phyloP scores from a whole-genome alignment of 2,113 vertebrate genomes.

The Oreochromis tanganicae region DNA sequence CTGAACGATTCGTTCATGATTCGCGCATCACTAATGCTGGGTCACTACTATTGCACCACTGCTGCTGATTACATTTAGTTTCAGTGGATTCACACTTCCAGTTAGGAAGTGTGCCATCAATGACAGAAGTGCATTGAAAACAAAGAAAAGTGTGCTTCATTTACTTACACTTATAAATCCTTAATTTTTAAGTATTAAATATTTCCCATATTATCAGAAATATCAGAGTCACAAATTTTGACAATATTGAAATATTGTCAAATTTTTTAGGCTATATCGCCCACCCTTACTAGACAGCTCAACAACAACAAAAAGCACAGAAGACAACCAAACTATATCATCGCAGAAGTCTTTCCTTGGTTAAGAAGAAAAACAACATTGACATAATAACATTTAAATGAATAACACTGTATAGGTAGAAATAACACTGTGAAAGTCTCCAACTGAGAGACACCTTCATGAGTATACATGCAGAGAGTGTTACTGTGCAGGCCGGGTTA shows the following conservation, averaged over 20 bases:
- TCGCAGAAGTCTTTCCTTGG: not conserved
- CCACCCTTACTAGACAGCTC: not conserved
- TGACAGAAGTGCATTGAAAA: not conserved
- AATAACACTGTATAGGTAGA: not conserved
- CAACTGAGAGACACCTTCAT: not conserved
- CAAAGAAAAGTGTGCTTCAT: not conserved
- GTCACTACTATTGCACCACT: too few species aligned
- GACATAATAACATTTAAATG: not conserved
- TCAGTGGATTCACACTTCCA: not conserved
- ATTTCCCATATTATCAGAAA: not conserved
- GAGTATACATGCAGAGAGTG: not conserved
- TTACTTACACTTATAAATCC: not conserved
- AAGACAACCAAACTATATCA: not conserved
- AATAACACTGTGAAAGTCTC: not conserved
- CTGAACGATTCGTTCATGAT: too few species aligned
- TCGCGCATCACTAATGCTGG: too few species aligned
- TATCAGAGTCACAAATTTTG: not conserved
- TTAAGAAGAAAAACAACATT: not conserved
- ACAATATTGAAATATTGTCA: not conserved
- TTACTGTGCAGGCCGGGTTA: not conserved
- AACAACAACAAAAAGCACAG: not conserved
- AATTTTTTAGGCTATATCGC: not conserved
- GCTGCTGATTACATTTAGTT: too few species aligned
- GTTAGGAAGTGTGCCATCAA: not conserved
- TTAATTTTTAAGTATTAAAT: not conserved